These are phyloP conservation scores for Arenaria interpres DNA, from an alignment of 2,113 vertebrate genomes.

Conservation along the genomic window DNA sequence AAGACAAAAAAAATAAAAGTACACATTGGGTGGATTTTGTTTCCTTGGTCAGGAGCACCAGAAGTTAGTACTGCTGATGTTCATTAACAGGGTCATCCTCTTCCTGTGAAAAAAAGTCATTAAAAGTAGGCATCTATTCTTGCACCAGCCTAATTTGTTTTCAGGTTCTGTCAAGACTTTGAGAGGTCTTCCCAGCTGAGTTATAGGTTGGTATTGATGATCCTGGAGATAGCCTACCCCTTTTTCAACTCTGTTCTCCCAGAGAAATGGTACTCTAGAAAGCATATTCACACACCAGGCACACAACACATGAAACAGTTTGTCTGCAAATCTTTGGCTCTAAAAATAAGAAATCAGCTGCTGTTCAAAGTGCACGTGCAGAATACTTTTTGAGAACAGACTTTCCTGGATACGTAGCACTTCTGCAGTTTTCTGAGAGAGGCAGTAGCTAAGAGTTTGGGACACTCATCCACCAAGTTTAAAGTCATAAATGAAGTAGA, in stretches of 20 bases:
- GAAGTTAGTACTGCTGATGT: not conserved
- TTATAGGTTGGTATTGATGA: not conserved
- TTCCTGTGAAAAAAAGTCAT: not conserved
- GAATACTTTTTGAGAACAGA: not conserved
- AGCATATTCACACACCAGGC: not conserved
- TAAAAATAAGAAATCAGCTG: not conserved
- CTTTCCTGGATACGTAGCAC: not conserved
- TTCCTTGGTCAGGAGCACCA: not conserved
- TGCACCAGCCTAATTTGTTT: not conserved
- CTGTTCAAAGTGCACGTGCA: not conserved
- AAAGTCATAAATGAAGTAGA: slow-evolving; percentile 24
- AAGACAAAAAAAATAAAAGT: not conserved
- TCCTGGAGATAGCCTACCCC: not conserved
- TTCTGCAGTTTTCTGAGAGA: not conserved
- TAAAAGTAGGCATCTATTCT: not conserved
- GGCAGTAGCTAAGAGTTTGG: not conserved
- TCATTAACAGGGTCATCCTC: not conserved
- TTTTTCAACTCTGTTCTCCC: not conserved
- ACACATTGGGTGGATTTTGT: not conserved
- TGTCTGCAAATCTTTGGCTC: not conserved
- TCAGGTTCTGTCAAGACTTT: not conserved
- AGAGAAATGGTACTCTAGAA: not conserved
- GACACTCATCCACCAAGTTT: not conserved
- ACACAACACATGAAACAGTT: not conserved
- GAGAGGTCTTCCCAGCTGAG: not conserved